Evolutionary conservation across 1,140 invertebrate genomes (phyloP).

Genomic region (Drosophila kurseongensis): DNA sequence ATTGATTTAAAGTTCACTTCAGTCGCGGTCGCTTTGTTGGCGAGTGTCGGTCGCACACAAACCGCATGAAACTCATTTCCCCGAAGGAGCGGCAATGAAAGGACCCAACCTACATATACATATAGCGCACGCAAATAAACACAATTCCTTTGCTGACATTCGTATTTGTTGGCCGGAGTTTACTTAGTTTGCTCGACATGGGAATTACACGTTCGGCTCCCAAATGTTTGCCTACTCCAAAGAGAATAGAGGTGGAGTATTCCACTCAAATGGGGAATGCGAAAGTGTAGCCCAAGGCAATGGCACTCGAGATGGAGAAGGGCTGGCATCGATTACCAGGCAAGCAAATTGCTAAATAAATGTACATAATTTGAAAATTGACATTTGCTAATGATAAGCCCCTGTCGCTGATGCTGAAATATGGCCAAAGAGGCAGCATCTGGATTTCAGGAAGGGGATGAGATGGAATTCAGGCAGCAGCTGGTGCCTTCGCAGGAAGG

Average conservation of each 20-base stretch:
- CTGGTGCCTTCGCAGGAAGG: conserved; percentile 45
- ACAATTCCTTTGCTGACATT: conserved; percentile 25
- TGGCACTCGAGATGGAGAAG: conserved; percentile 11
- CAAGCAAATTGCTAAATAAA: conserved; percentile 62
- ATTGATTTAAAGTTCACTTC: conserved; percentile 79
- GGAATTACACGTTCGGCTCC: conserved; percentile 37
- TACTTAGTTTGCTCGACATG: conserved; percentile 44
- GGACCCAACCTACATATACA: conserved; percentile 4
- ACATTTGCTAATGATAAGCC: conserved; percentile 77
- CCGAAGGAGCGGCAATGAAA: conserved; percentile 50
- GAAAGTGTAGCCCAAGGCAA: conserved; percentile 13
- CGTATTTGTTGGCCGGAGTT: conserved; percentile 37
- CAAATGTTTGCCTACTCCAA: conserved; percentile 41
- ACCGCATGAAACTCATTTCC: conserved; percentile 70
- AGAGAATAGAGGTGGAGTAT: neutral
- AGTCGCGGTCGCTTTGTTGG: conserved; percentile 48
- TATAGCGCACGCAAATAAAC: conserved; percentile 29
- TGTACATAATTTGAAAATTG: conserved; percentile 73
- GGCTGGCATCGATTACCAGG: conserved; percentile 48
- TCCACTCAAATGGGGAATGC: conserved; percentile 1
- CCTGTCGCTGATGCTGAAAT: conserved; percentile 50
- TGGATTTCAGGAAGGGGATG: conserved; percentile 20
- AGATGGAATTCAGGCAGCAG: conserved; percentile 8
- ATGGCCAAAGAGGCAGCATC: conserved; percentile 45
- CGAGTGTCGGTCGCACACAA: conserved; percentile 42